These are phyloP conservation scores for Picathartes gymnocephalus DNA, from an alignment of 2,113 vertebrate species.

Conservation along the genomic window DNA sequence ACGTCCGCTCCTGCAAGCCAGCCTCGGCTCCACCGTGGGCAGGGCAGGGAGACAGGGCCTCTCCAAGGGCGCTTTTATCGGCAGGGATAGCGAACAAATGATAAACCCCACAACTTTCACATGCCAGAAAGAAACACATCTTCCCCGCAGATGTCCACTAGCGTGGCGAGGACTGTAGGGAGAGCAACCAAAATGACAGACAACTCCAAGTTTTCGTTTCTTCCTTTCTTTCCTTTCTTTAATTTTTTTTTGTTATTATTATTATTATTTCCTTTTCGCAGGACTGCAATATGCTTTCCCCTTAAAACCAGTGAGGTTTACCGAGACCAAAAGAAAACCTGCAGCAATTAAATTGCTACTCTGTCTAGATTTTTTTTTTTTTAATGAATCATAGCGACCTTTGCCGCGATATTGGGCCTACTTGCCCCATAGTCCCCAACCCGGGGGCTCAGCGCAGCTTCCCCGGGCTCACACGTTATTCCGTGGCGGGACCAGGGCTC, in stretches of 20 bases:
- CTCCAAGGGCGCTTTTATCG: background rate
- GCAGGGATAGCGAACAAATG: background rate
- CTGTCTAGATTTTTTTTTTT: background rate
- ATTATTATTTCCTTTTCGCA: background rate
- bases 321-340: background rate
- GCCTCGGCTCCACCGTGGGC: background rate
- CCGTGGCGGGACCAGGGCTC: background rate
- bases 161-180: background rate
- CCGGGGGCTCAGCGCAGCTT: background rate
- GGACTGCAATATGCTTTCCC: background rate
- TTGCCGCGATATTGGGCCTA: background rate
- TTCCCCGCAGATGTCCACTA: background rate
- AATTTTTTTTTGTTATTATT: no score
- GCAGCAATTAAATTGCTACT: background rate
- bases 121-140: background rate
- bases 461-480: background rate
- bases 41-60: background rate
- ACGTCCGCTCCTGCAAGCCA: background rate
- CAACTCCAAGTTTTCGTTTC: background rate
- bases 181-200: background rate
- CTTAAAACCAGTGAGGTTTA: background rate
- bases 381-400: background rate
- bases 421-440: background rate
- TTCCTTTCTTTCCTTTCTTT: background rate
- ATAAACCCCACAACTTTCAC: background rate